Base-by-base conservation (phyloP, 2,113 vertebrate genomes). In the Bubo blakistoni region DNA sequence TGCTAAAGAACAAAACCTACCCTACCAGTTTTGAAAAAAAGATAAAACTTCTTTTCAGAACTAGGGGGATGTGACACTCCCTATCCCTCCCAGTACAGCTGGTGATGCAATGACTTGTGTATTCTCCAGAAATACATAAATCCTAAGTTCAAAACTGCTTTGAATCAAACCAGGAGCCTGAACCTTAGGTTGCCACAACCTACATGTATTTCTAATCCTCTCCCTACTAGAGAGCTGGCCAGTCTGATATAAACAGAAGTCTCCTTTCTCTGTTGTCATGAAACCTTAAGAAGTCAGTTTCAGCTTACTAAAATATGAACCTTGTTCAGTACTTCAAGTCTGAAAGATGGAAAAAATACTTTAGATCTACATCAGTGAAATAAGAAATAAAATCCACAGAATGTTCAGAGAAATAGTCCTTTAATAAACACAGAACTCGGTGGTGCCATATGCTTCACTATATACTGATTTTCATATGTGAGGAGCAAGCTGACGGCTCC, bases 391-490 rank as follows among this genome's bases (percentile, higher is more conserved):
- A 96, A 84, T 3, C 49, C 69, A 86, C 69, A 81, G 89, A 83
- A 54, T 67, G 57, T 92, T 91, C 59, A 69, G 66, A 85, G 77
- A 86, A 72, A 79, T n/a, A 69, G 55, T 61, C 59, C 92, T 84
- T 71, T 89, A 86, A 92, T 92, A 92, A 94, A 91, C 52, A 82
- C 73, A 90, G 71, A 92, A 79, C 44, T 86, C 2, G 0, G 4
- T 79, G 59, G 52, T 94, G 81, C 84, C 91, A 94, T 86, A 91
- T 95, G 78, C 49, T 87, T 94, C 70, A 51, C 51, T 80, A 46
- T 76, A 87, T 42, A 82, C 49, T 66, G 81, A 85, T 90, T 80
- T 87, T 51, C n/a, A 38, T 69, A 67, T 29, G 42, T 44, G 67
- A 96, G 76, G 79, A 93, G 55, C 76, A 86, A 88, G 63, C 85